These are phyloP conservation scores for Matsumyia berberina DNA, from an alignment of 2,888 invertebrate genomes.

Conservation along the genomic window DNA sequence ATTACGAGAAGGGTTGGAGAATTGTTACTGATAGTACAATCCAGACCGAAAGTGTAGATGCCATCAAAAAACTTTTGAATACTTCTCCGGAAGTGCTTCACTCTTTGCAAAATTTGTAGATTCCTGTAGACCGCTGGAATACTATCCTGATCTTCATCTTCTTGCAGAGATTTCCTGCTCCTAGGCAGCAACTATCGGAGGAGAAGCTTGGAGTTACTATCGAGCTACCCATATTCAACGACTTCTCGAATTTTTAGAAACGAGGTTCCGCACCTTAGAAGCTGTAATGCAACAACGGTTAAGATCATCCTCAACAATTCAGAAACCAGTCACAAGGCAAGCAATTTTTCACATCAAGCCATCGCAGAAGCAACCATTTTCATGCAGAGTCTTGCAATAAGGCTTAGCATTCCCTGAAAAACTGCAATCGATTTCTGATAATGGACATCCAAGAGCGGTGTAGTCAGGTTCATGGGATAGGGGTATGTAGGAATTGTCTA, in stretches of 20 bases:
- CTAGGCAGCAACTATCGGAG: background rate
- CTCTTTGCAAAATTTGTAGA: no score
- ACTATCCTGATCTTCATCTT: background rate
- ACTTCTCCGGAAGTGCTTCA: no score
- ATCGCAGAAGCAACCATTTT: background rate
- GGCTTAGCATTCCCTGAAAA: no score
- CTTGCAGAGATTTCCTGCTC: background rate
- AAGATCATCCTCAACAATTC: no score
- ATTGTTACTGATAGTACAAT: no score
- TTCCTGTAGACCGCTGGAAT: background rate
- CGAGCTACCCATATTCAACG: background rate
- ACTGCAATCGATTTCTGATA: no score
- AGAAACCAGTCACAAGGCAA: background rate
- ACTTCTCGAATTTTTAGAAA: conserved; percentile 14
- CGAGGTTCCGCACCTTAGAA: conserved; percentile 1
- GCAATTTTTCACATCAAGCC: background rate
- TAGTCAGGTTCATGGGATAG: background rate
- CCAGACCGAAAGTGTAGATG: no score
- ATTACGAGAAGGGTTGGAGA: no score
- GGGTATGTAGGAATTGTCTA: conserved; percentile 6
- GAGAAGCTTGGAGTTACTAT: background rate
- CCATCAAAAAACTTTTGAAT: no score
- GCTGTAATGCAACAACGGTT: background rate
- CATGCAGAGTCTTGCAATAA: no score
- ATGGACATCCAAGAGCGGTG: no score